These are phyloP conservation scores for Oxyura jamaicensis DNA, from an alignment of 2,113 vertebrate species.

Conservation along the genomic window DNA sequence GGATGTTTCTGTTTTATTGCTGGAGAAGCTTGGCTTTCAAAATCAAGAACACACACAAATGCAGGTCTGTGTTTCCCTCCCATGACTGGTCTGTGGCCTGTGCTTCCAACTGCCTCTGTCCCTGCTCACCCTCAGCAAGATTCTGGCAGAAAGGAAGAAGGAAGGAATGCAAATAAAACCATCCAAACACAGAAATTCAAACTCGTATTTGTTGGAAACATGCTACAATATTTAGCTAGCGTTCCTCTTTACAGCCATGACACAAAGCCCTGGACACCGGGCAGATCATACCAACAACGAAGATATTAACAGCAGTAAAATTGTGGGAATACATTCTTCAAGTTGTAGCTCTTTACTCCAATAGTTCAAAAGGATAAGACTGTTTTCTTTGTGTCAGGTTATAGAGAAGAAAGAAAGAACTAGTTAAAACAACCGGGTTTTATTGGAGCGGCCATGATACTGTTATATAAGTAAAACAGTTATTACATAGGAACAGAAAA, in stretches of 20 bases:
- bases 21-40: not conserved
- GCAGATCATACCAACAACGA: not conserved
- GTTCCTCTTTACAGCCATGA: not conserved
- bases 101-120: not conserved
- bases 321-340: not conserved
- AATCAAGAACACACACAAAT: not conserved
- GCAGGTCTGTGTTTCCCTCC: not conserved
- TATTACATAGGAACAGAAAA: not conserved
- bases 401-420: not conserved
- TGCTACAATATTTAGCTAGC: not conserved
- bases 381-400: not conserved
- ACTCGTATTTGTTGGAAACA: accelerated
- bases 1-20: not conserved
- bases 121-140: not conserved
- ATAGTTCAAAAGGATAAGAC: not conserved
- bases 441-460: not conserved
- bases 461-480: not conserved
- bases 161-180: not conserved
- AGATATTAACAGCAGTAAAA: not conserved
- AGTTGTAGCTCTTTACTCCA: not conserved
- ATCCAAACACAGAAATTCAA: not conserved
- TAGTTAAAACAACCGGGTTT: not conserved
- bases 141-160: not conserved
- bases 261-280: not conserved
- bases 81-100: not conserved